Evolutionary conservation across 2,113 vertebrate species (phyloP), one percentile per base, ranked within the genome.

Genomic region (Heterochromis multidens): DNA sequence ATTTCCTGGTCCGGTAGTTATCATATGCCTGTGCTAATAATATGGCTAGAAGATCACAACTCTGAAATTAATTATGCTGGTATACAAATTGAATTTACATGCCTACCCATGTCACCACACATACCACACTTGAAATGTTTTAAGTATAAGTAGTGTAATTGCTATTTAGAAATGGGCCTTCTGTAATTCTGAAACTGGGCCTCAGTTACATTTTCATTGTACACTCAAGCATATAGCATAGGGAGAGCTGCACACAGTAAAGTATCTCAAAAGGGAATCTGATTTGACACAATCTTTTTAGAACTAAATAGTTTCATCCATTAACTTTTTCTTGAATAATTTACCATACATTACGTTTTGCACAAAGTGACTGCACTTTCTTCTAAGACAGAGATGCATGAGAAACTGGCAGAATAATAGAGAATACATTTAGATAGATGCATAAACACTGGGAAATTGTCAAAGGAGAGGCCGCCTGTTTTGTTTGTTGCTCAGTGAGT

Each of bases 401-500:
- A 5, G 16, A 82, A 83, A 85, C 54, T 65, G 46, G 79, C 76
- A 63, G 23, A 59, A 81, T 83, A 79, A 89, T 43, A 72, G 59
- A 49, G 54, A 88, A 87, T 83, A 76, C 49, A 85, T 87, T 87
- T 78, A 77, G 31, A 56, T 79, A 79, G 87, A 79, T 62, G 29
- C 25, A 85, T 87, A 79, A 59, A 72, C 49, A 80, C 40, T 78
- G n/a, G 61, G 59, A 84, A 63, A 86, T 21, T 76, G 76, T 85
- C 43, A 80, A 76, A 67, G 43, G 63, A 83, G 11, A 79, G 46
- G 12, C 27, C 8, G 35, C 13, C 29, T 57, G 14, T 70, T 79
- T 78, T 80, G 59, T 70, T 79, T 25, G 49, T 79, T 21, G 72
- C 19, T 65, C 8, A 2, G 46, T 70, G 40, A 79, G 31, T 80